These are phyloP conservation scores for Caenorhabditis panamensis DNA, from an alignment of 2,888 invertebrate species.

Conservation along the genomic window DNA sequence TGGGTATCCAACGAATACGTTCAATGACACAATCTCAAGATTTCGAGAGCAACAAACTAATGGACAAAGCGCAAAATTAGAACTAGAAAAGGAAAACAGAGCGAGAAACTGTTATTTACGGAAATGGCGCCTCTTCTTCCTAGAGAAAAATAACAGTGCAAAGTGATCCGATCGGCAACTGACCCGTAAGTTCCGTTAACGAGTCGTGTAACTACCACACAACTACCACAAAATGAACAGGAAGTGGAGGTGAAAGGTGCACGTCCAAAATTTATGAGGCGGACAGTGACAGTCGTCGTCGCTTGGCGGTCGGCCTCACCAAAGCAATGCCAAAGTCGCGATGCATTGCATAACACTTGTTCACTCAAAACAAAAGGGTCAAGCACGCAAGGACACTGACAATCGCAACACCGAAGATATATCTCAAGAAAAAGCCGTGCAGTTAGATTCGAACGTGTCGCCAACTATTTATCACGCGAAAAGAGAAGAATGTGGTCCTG, in stretches of 20 bases:
- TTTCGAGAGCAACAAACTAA: not conserved
- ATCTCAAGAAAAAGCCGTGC: no score
- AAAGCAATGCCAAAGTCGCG: slow-evolving; percentile 28
- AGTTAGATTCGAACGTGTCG: no score
- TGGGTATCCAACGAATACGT: not conserved
- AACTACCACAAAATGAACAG: slow-evolving; percentile 20
- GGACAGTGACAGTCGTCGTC: slow-evolving; percentile 30
- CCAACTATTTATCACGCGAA: no score
- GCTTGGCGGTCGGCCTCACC: slow-evolving; percentile 40
- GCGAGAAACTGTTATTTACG: not conserved
- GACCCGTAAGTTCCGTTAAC: slow-evolving; percentile 34
- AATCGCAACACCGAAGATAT: not conserved
- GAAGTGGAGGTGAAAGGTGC: slow-evolving; percentile 25
- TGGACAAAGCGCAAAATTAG: not conserved
- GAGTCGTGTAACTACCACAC: slow-evolving; percentile 23
- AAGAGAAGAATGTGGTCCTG: no score
- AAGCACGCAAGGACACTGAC: not conserved
- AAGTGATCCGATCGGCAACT: slow-evolving; percentile 29
- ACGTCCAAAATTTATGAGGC: slow-evolving; percentile 47
- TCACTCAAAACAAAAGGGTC: slow-evolving; percentile 21
- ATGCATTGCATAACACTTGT: slow-evolving; percentile 26
- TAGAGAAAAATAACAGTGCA: not conserved
- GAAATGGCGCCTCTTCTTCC: not conserved
- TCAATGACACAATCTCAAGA: not conserved
- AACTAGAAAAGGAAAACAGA: not conserved